phyloP scores from a whole-genome alignment of 2,797 vertebrate species.

The Gallinago nigripennis region DNA sequence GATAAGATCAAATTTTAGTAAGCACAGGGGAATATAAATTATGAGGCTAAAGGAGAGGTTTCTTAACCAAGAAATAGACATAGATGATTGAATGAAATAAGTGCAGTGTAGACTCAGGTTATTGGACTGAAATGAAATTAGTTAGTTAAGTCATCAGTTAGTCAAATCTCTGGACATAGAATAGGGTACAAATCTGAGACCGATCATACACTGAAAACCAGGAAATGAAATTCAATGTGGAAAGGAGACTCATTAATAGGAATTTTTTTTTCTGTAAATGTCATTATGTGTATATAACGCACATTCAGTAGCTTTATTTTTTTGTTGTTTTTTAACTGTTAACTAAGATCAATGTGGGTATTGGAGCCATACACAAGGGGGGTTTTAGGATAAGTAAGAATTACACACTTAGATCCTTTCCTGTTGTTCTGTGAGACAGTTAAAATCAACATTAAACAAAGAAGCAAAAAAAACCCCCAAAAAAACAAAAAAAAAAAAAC shows the following conservation, averaged over 20 bases:
- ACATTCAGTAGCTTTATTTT: not conserved
- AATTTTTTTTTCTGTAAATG: not conserved
- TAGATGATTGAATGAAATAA: not conserved
- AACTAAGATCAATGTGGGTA: not conserved
- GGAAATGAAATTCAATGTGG: not conserved
- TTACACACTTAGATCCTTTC: not conserved
- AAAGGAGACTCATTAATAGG: not conserved
- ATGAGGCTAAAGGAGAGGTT: not conserved
- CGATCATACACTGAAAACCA: not conserved
- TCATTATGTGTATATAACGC: not conserved
- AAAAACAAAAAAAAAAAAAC: too few species aligned
- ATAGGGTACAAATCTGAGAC: not conserved
- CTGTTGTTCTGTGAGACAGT: not conserved
- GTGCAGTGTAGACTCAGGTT: not conserved
- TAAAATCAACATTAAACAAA: not conserved
- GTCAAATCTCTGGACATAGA: not conserved
- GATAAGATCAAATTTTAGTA: not conserved
- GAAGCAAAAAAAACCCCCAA: too few species aligned
- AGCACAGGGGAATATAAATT: not conserved
- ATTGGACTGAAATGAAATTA: not conserved
- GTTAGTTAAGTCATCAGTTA: not conserved
- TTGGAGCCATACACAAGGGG: not conserved
- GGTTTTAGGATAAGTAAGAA: not conserved
- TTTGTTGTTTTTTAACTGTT: not conserved
- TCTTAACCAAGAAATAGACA: not conserved